Evolutionary conservation across 2,797 vertebrate genomes (phyloP), one percentile per base, ranked within the genome.

Genomic region (Tragelaphus eurycerus): DNA sequence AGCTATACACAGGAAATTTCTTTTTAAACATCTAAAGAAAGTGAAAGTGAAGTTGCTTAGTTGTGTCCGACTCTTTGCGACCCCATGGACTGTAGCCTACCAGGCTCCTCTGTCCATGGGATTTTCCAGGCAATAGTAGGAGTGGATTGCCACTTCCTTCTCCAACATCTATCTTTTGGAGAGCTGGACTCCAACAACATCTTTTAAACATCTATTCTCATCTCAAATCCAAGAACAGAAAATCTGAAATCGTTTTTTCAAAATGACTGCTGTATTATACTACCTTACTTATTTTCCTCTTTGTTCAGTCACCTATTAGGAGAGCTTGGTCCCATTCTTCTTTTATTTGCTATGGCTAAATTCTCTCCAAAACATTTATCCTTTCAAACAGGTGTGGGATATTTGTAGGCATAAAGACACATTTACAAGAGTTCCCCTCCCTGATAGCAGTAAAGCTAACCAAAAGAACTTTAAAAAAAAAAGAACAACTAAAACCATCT

Each of bases 161-260:
- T 48, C 48, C 48, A 48, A 48, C 48, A 48, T 12, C 48, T 48
- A 48, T 48, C 48, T 48, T 48, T 48, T 48, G 48, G 48, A 48
- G 48, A 48, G 48, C 12, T 48, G 48, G 48, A 48, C 48, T 48
- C 48, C 48, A 48, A 46, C 9, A 46, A 48, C 48, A 48, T 48
- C 48, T 50, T 50, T 50, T 50, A 50, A 50, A 50, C 48, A 50
- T 6, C 48, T 79, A 27, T 78, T 96, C 67, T 90, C 25, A 43
- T 57, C 29, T 95, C 82, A 60, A 88, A 89, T 23, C 71, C 31
- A 85, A 38, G 10, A 91, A 55, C 57, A 96, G 85, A 95, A 89
- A 27, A 64, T 86, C 25, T 93, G 52, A 93, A 57, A 31, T 10
- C 19, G 50, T 67, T 59, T n/a, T 60, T 48, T 76, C 34, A 43